Evolutionary conservation across 1,140 invertebrate species (phyloP), one percentile per base, ranked within the genome.

Genomic region (Uloborus diversus): DNA sequence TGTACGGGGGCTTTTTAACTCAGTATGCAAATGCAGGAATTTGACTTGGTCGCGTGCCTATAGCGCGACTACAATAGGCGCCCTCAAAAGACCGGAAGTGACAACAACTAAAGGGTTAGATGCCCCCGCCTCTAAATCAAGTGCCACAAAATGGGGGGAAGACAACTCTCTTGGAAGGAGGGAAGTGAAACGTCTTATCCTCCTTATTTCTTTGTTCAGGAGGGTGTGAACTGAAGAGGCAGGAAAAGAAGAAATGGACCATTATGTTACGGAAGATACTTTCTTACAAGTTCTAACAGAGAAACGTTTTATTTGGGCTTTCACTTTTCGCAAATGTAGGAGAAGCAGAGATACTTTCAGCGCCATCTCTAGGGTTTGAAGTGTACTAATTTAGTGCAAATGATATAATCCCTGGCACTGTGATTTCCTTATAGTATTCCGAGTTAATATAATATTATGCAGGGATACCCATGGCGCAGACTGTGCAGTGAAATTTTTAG

Each of bases 31-130:
- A 75, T 75, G 57, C 59, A 56, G 71, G 68, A 71, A 71, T 71
- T 59, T 42, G 47, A 62, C 23, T 64, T 64, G 71, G 57, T 49
- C 71, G 71, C 59, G 71, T 62, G 71, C 56, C 20, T 30, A 1
- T 20, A 20, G 20, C 5, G 49, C 5, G 9, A 28, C 33, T 73
- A 47, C 59, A 25, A 33, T 28, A 17, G 37, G 57, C 14, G 37
- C 59, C 37, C 47, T 62, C 57, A 75, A 64, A 75, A 64, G 57
- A 62, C 71, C 71, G 71, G 71, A 75, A 61, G 71, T 75, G 59
- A 53, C 71, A 75, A 75, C 57, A 75, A 75, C 71, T 51, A 75
- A 75, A 75, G 71, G 71, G 71, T 75, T 75, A 64, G 32, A 53
- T 64, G 71, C 59, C 71, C 71, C 71, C 42, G n/a, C 59, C 57